Evolutionary conservation across 2,888 invertebrate species (phyloP).

Genomic region (Drosophila subquinaria): DNA sequence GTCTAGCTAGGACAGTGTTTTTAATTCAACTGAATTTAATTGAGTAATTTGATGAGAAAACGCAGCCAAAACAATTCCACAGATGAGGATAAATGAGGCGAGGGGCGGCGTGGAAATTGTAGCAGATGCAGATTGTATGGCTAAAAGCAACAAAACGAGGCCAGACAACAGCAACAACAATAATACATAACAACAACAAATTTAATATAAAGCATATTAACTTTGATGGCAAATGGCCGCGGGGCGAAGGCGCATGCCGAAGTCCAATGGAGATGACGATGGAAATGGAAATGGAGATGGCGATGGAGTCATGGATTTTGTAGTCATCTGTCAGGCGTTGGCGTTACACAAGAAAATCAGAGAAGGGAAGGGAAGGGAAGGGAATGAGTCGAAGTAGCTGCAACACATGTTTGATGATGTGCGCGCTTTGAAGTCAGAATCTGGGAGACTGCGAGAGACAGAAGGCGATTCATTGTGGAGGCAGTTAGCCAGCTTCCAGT

Average conservation of each 20-base stretch:
- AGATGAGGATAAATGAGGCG: slow-evolving; percentile 20
- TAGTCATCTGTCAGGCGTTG: slow-evolving; percentile 63
- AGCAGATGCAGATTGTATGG: slow-evolving; percentile 74
- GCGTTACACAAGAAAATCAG: slow-evolving; percentile 44
- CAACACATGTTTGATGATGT: slow-evolving; percentile 76
- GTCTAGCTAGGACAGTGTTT: slow-evolving; percentile 41
- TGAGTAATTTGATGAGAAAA: slow-evolving; percentile 70
- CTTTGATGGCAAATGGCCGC: slow-evolving; percentile 76
- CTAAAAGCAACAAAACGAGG: slow-evolving; percentile 25
- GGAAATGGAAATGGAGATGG: slow-evolving; percentile 8
- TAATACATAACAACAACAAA: slow-evolving; percentile 59
- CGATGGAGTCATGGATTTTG: slow-evolving; percentile 33
- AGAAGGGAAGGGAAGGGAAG: not conserved
- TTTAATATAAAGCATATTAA: slow-evolving; percentile 79
- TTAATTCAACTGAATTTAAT: slow-evolving; percentile 74
- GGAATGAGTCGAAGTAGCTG: slow-evolving; percentile 20
- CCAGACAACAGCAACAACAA: slow-evolving; percentile 28
- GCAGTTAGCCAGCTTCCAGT: slow-evolving; percentile 57
- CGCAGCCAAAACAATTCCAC: slow-evolving; percentile 58
- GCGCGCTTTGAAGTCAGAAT: slow-evolving; percentile 70
- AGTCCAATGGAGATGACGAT: not conserved
- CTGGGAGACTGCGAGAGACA: slow-evolving; percentile 29
- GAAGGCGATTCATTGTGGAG: slow-evolving; percentile 28
- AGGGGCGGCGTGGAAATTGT: slow-evolving; percentile 46
- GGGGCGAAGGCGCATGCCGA: slow-evolving; percentile 32